Conservation (phyloP, 2,113 vertebrate species). For the Ceuthmochares aereus region DNA sequence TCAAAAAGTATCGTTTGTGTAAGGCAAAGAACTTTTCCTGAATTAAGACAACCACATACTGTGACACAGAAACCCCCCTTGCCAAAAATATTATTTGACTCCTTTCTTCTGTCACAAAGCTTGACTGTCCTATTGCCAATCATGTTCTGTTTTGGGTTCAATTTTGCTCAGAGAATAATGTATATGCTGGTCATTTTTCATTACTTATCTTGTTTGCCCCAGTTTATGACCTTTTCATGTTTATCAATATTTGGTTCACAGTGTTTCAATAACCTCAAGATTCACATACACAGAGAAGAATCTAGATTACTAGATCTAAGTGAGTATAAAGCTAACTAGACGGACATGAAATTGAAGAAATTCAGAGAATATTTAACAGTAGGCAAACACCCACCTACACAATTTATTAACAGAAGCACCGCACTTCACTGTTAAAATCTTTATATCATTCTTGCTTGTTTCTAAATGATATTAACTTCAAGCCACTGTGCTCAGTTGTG, state of each 20-base stretch:
- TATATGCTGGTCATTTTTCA: background rate
- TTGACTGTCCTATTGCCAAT: background rate
- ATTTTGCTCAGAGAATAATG: background rate
- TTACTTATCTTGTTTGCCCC: background rate
- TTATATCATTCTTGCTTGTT: background rate
- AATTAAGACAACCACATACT: background rate
- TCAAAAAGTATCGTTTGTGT: background rate
- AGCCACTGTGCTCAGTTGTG: constrained; percentile 33
- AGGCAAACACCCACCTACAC: background rate
- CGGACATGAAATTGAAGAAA: background rate
- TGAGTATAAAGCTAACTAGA: background rate
- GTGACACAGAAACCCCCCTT: background rate
- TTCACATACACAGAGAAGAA: background rate
- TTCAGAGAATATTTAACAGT: background rate
- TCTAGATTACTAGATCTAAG: background rate
- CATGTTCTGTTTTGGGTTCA: background rate
- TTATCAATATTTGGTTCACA: background rate
- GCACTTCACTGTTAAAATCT: background rate
- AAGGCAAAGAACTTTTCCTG: background rate
- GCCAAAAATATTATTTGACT: background rate
- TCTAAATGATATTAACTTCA: background rate
- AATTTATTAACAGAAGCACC: background rate
- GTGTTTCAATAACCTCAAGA: background rate
- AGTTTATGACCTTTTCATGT: background rate
- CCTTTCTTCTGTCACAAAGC: background rate